Conservation (phyloP, 2,797 vertebrate genomes). For the Etheostoma perlongum region DNA sequence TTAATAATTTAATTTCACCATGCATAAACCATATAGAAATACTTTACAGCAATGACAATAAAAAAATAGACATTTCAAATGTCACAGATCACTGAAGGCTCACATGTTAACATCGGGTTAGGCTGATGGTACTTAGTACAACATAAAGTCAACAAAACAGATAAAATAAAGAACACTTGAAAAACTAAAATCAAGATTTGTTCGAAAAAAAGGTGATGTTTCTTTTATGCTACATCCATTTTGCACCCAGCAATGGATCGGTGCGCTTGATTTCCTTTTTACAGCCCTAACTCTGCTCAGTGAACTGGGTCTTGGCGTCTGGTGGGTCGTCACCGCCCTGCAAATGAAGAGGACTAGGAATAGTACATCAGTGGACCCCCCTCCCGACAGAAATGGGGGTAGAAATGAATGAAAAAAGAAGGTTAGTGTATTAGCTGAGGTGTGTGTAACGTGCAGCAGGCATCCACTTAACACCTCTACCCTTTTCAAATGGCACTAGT, state of each 20-base stretch:
- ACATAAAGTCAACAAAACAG: slow-evolving; percentile 26
- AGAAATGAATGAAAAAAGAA: slow-evolving; percentile 17
- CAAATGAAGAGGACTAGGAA: slow-evolving; percentile 23
- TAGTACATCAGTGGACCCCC: slow-evolving; percentile 45
- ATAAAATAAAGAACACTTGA: slow-evolving; percentile 15
- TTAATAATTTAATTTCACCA: slow-evolving; percentile 83
- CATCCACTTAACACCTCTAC: slow-evolving; percentile 28
- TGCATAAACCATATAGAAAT: slow-evolving; percentile 78
- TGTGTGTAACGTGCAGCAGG: slow-evolving; percentile 42
- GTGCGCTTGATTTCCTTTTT: neutral
- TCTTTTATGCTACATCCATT: slow-evolving; percentile 44
- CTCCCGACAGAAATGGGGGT: slow-evolving; percentile 76
- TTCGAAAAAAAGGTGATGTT: slow-evolving; percentile 44
- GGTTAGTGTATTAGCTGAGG: slow-evolving; percentile 31
- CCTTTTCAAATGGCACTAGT: slow-evolving; percentile 57
- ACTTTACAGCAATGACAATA: slow-evolving; percentile 73
- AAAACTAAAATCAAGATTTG: slow-evolving; percentile 18
- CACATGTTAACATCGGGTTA: slow-evolving; percentile 51
- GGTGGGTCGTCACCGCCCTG: neutral
- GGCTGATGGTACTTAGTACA: slow-evolving; percentile 48
- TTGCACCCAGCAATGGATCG: neutral
- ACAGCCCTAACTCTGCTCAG: neutral
- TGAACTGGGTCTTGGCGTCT: neutral
- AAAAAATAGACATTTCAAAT: slow-evolving; percentile 63
- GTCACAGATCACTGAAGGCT: slow-evolving; percentile 70